A percentile compares a stretch with the other conserved stretches of the same genome.
Evolutionary conservation across 2,797 vertebrate species (phyloP).

Genomic region (Pteropus rufus): DNA sequence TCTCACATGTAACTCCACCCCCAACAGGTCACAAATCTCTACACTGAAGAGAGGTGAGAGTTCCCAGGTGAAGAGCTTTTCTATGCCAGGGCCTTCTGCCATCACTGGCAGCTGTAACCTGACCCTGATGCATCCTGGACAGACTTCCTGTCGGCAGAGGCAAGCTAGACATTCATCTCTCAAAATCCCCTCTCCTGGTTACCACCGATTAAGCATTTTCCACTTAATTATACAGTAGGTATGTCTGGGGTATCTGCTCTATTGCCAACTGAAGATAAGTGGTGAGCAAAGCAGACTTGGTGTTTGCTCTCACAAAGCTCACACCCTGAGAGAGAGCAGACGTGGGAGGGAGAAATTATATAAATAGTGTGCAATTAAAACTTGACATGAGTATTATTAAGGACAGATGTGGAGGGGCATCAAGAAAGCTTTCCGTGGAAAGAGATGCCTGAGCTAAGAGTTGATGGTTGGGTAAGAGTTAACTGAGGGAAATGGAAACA

Average conservation of each 20-base stretch:
- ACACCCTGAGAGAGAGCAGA: background rate
- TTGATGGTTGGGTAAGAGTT: background rate
- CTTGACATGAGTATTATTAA: background rate
- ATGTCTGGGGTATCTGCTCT: background rate
- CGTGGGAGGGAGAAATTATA: background rate
- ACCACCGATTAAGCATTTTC: background rate
- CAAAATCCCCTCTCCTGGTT: background rate
- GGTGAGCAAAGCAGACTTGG: background rate
- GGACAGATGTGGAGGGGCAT: too few species aligned
- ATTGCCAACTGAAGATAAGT: background rate
- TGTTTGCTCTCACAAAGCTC: background rate
- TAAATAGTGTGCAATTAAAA: background rate
- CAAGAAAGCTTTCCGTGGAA: background rate
- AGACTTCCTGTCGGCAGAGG: background rate
- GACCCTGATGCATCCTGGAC: background rate
- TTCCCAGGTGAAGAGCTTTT: fast-evolving
- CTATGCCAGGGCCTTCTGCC: background rate
- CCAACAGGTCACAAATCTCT: background rate
- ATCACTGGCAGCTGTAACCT: background rate
- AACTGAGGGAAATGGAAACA: background rate
- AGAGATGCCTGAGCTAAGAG: background rate
- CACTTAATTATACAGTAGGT: background rate
- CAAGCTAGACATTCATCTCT: background rate
- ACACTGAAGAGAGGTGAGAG: background rate
- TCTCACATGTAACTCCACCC: background rate